Conservation (phyloP, 2,888 invertebrate species). For the Germaria angustata region DNA sequence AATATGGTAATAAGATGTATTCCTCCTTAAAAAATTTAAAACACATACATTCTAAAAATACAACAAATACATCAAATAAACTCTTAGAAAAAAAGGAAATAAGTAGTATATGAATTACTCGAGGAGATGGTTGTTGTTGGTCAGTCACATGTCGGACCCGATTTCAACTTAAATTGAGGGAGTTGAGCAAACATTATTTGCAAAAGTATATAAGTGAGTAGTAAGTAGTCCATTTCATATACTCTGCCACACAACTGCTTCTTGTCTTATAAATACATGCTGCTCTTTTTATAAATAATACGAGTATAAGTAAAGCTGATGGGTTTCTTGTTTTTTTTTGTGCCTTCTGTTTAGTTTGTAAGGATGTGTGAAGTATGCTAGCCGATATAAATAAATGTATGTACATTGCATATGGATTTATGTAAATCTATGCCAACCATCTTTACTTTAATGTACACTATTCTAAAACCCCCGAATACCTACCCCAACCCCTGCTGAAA, state of each 20-base stretch:
- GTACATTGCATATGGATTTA: constrained; percentile 76
- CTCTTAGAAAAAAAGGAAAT: background rate
- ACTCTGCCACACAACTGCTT: constrained; percentile 19
- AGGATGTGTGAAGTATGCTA: constrained; percentile 26
- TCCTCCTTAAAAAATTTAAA: constrained; percentile 16
- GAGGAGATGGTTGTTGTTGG: constrained; percentile 44
- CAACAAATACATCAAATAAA: constrained; percentile 29
- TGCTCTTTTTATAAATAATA: constrained; percentile 31
- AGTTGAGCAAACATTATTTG: constrained; percentile 45
- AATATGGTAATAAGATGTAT: constrained; percentile 62
- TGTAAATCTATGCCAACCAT: constrained; percentile 74
- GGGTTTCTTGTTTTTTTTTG: constrained; percentile 15
- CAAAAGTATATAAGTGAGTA: constrained; percentile 17
- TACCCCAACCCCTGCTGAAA: background rate
- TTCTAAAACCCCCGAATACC: background rate
- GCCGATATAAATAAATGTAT: constrained; percentile 65
- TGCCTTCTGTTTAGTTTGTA: constrained; percentile 3
- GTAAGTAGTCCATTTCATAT: constrained; percentile 63
- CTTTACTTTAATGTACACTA: constrained; percentile 35
- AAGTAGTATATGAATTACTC: constrained; percentile 10
- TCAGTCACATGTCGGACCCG: constrained; percentile 33
- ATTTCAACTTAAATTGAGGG: constrained; percentile 41
- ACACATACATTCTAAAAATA: constrained; percentile 10
- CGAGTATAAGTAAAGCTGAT: constrained; percentile 50
- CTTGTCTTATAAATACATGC: constrained; percentile 33